These are phyloP conservation scores for Rafetus swinhoei DNA, from an alignment of 2,113 vertebrate genomes.

Conservation along the genomic window DNA sequence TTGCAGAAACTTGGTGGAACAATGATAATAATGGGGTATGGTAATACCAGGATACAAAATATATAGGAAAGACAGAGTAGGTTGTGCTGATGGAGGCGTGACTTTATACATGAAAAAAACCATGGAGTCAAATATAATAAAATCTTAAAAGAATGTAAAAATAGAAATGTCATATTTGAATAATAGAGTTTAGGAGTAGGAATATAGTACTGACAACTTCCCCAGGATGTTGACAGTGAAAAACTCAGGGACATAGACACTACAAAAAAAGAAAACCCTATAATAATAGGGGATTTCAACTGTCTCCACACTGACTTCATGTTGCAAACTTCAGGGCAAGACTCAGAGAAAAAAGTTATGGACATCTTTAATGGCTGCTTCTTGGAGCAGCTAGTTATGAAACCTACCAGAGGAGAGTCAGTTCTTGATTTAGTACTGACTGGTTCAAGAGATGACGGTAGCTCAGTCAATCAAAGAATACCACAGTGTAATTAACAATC, in stretches of 20 bases:
- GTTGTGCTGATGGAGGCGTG: background rate
- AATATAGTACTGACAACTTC: background rate
- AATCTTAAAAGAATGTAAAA: background rate
- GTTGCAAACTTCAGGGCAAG: background rate
- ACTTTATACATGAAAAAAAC: background rate
- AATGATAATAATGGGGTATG: too few species aligned
- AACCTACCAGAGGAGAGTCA: background rate
- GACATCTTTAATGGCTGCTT: background rate
- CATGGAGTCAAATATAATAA: background rate
- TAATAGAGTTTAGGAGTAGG: background rate
- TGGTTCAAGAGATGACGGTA: background rate
- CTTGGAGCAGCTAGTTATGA: background rate
- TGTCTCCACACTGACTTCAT: background rate
- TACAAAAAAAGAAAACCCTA: background rate
- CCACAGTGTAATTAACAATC: background rate
- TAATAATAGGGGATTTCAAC: background rate
- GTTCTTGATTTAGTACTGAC: background rate
- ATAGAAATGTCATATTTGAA: background rate
- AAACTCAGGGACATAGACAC: background rate
- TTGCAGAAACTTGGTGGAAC: too few species aligned
- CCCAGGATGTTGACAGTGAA: background rate
- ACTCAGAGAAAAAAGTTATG: background rate
- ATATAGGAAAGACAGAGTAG: too few species aligned
- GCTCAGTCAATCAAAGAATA: background rate
- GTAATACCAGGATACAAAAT: too few species aligned